Evolutionary conservation across 2,888 invertebrate species (phyloP).

Genomic region (Meiosimyza decipiens): DNA sequence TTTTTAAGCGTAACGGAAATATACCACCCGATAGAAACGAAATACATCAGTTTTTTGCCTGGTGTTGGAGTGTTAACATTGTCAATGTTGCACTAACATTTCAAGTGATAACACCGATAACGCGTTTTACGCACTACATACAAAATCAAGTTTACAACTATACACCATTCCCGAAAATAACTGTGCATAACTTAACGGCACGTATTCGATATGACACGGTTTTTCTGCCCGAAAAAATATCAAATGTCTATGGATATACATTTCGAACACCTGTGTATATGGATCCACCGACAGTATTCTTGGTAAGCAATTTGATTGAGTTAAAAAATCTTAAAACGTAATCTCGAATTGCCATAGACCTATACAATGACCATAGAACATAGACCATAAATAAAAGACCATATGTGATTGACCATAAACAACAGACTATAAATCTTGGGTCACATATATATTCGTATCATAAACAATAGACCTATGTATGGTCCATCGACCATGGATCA

Average conservation of each 20-base stretch:
- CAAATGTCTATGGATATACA: constrained; percentile 26
- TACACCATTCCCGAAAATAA: constrained; percentile 31
- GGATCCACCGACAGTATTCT: constrained; percentile 36
- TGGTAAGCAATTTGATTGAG: constrained; percentile 28
- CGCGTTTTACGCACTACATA: neutral
- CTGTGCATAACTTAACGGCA: constrained; percentile 18
- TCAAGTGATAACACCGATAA: neutral
- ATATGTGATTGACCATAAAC: no score
- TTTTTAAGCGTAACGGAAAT: constrained; percentile 10
- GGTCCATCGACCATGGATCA: no score
- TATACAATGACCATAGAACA: neutral
- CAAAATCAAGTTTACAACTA: constrained; percentile 32
- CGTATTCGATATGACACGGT: neutral
- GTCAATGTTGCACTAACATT: constrained; percentile 33
- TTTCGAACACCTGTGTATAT: constrained; percentile 33
- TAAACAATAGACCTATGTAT: no score
- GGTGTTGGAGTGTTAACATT: constrained; percentile 6
- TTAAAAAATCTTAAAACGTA: no score
- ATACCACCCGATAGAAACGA: neutral
- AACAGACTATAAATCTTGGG: no score
- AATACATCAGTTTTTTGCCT: constrained; percentile 23
- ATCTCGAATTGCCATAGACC: neutral
- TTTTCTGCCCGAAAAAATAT: constrained; percentile 22
- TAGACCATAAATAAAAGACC: neutral
- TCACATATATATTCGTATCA: no score